Percentiles rank a stretch among this genome's conserved stretches.
Evolutionary conservation across 2,888 invertebrate species (phyloP).

Genomic region (Epinotia nisella): DNA sequence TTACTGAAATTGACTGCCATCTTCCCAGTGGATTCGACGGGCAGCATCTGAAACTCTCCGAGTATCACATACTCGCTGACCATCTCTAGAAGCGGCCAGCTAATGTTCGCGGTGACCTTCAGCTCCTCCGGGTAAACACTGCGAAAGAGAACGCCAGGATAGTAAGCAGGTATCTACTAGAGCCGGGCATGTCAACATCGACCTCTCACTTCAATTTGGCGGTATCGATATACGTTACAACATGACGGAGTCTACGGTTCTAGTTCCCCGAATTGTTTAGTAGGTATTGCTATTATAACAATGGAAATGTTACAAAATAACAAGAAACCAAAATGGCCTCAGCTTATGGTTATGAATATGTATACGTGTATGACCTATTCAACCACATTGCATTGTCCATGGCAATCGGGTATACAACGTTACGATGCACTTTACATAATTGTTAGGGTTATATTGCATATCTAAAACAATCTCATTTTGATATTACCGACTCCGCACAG

Average conservation of each 20-base stretch:
- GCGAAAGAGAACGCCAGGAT: slow-evolving; percentile 36
- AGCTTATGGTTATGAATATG: too few species aligned
- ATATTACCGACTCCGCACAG: too few species aligned
- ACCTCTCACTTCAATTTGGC: slow-evolving; percentile 11
- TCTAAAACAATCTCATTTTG: too few species aligned
- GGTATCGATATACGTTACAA: background rate
- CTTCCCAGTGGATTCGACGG: slow-evolving; percentile 84
- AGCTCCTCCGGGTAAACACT: slow-evolving; percentile 78
- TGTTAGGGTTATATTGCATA: too few species aligned
- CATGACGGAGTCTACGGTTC: slow-evolving; percentile 10
- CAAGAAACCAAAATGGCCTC: background rate
- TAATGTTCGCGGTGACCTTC: slow-evolving; percentile 75
- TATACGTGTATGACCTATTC: too few species aligned
- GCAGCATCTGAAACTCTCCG: slow-evolving; percentile 83
- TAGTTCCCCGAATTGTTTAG: background rate
- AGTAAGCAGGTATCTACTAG: background rate
- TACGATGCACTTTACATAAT: too few species aligned
- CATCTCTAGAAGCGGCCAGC: slow-evolving; percentile 72
- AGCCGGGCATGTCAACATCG: slow-evolving; percentile 12
- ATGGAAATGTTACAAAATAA: background rate
- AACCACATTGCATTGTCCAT: too few species aligned
- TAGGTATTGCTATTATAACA: background rate
- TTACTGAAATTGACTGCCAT: slow-evolving; percentile 85
- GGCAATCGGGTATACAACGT: too few species aligned
- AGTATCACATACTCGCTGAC: slow-evolving; percentile 77